A percentile compares a stretch with the other conserved stretches of the same genome.
These are phyloP conservation scores for Drosophila ficusphila DNA, from an alignment of 1,140 invertebrate species.

Conservation along the genomic window DNA sequence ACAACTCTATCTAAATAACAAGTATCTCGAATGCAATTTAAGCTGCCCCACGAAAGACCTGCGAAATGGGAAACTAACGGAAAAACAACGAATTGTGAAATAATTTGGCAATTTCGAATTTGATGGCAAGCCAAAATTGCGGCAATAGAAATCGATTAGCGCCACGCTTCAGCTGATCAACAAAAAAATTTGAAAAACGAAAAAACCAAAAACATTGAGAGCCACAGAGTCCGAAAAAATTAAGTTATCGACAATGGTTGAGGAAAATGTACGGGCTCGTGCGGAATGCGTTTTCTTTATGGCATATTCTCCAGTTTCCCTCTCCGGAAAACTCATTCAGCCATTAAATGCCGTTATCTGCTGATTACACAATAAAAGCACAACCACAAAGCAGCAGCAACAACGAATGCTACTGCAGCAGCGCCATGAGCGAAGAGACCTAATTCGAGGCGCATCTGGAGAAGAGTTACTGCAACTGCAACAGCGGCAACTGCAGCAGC, in stretches of 20 bases:
- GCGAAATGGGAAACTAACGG: conserved; percentile 40
- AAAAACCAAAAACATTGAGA: neutral
- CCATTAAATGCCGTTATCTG: conserved; percentile 82
- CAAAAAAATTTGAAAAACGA: neutral
- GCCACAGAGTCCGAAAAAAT: conserved; percentile 32
- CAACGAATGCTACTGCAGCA: conserved; percentile 59
- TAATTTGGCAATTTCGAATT: conserved; percentile 51
- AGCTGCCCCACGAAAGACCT: conserved; percentile 35
- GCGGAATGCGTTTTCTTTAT: conserved; percentile 48
- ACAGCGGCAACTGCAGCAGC: conserved; percentile 12
- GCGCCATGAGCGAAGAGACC: conserved; percentile 69
- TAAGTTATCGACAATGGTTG: conserved; percentile 63
- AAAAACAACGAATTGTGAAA: conserved; percentile 51
- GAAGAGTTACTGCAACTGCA: conserved; percentile 28
- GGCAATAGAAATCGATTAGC: conserved; percentile 58
- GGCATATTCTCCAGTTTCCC: conserved; percentile 14
- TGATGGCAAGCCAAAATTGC: conserved; percentile 40
- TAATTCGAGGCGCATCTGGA: conserved; percentile 73
- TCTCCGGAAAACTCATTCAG: conserved; percentile 70
- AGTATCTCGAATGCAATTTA: conserved; percentile 40
- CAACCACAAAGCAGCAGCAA: conserved; percentile 47
- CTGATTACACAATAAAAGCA: conserved; percentile 79
- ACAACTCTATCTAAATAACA: conserved; percentile 43
- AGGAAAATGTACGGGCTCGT: conserved; percentile 49
- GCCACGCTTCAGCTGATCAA: conserved; percentile 41